Base-by-base conservation (phyloP, 2,797 vertebrate genomes). In the Pseudotriccus pelzelni region DNA sequence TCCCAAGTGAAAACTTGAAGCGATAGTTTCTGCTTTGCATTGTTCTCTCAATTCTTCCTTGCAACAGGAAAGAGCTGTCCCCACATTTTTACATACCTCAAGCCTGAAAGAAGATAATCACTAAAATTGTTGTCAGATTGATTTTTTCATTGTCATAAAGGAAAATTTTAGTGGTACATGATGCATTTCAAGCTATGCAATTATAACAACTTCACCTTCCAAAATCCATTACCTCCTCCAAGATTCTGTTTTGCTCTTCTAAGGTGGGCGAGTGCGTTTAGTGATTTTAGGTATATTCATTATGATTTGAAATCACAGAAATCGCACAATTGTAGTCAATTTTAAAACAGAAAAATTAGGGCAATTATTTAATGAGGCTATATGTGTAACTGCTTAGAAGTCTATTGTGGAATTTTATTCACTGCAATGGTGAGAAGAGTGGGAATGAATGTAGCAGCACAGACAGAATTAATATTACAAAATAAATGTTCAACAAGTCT, bases 401-500 rank as follows among this genome's bases (percentile, higher is more conserved):
- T n/a, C 77, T 75, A 12, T 21, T 25, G n/a, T 56, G 53, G 52
- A 90, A 80, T 85, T 64, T 50, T 84, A 78, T 90, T 92, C 75
- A 55, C 41, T 79, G 66, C 58, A 69, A 76, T 52, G 12, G 30
- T 84, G 88, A 87, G 43, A 78, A 86, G 52, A 83, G 34, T 66
- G 43, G 34, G 19, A 94, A 89, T 89, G 88, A 96, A 86, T 80
- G 75, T 76, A 34, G 56, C 49, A 75, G 27, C 43, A 76, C 19
- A 91, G 72, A 67, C 21, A 81, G 30, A 78, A 92, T 67, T 75
- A 87, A 86, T 84, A 90, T 34, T 79, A 23, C 23, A 87, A 93
- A 93, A 60, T 66, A 89, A 39, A 84, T 95, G 78, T 87, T 96
- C 81, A 95, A 64, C 56, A 94, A 91, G 50, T 93, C 46, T 83